Percentiles rank a stretch among this genome's conserved stretches.
Evolutionary conservation across 2,113 vertebrate genomes (phyloP).

Genomic region (Kobus ellipsiprymnus): DNA sequence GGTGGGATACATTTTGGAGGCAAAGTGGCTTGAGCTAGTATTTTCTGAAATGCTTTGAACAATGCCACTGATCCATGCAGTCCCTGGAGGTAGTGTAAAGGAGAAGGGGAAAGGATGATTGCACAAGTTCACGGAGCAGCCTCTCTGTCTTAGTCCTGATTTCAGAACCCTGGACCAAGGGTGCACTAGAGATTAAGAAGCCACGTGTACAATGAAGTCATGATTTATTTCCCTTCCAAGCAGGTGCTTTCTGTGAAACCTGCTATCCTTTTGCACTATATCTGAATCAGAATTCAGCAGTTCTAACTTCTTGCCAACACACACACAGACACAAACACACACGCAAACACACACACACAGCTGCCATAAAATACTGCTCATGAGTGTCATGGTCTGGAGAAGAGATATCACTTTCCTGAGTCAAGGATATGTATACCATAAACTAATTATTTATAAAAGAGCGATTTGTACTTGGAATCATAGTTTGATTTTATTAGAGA

Average conservation of each 20-base stretch:
- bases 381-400: not conserved
- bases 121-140: not conserved
- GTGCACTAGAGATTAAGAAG: not conserved
- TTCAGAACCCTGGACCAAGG: conserved; percentile 43
- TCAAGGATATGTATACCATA: not conserved
- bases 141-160: not conserved
- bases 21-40: conserved; percentile 18
- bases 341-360: not conserved
- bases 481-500: conserved; percentile 7
- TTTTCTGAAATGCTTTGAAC: conserved; percentile 57
- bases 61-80: conserved; percentile 26
- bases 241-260: not conserved
- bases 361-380: not conserved
- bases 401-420: not conserved
- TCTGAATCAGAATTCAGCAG: not conserved
- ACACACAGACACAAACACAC: not conserved
- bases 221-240: conserved; percentile 35
- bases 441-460: not conserved
- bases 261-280: not conserved
- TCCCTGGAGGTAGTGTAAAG: conserved; percentile 23
- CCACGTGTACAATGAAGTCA: not conserved
- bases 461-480: not conserved
- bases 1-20: conserved; percentile 42
- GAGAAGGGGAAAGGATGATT: conserved; percentile 5
- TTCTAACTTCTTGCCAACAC: conserved; percentile 5